Evolutionary conservation across 1,140 invertebrate genomes (phyloP), one percentile per base, ranked within the genome.

Genomic region (Lethrus apterus): DNA sequence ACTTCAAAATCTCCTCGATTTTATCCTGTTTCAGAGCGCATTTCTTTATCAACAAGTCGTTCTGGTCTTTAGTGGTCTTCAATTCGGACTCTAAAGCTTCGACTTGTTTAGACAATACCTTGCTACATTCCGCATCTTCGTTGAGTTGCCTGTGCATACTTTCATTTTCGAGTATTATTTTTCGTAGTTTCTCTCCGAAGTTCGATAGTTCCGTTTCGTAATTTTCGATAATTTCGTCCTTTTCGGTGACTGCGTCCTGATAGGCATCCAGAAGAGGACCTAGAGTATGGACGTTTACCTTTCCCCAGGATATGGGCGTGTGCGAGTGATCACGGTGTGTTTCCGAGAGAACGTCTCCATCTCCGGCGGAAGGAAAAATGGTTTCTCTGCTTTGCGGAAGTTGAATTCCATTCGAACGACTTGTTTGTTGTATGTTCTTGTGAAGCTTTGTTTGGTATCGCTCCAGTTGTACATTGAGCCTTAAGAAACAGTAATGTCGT

Each of bases 251-350:
- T 13, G 74, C 77, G 52, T 82, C 79, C 50, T 81, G 73, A 52
- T 83, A 84, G 19, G 81, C 79, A 57, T 81, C 72, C 14, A 84
- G 60, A 13, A 84, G 65, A 1, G 81, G 81, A 14, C 70, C 75
- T 29, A 80, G 55, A 18, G 74, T 77, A 54, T 77, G 74, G 15
- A 67, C 56, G 56, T 77, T 73, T 4, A 78, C 70, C 44, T 64
- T 62, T 8, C 72, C 72, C 77, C 76, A 79, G 2, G 68, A 65
- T 31, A 61, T 49, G 2, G 64, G 62, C 0, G 55, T 53, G 33
- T 67, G 60, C 18, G 48, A 46, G 32, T 66, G 65, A 38, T 57
- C 56, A 14, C 32, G 14, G 41, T 65, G 58, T 1, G 42, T 36
- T 30, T 60, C 54, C n/a, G 58, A 55, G n/a, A 58, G 43, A 44